Evolutionary conservation across 2,888 invertebrate genomes (phyloP).

Genomic region (Acrobasis consociella): DNA sequence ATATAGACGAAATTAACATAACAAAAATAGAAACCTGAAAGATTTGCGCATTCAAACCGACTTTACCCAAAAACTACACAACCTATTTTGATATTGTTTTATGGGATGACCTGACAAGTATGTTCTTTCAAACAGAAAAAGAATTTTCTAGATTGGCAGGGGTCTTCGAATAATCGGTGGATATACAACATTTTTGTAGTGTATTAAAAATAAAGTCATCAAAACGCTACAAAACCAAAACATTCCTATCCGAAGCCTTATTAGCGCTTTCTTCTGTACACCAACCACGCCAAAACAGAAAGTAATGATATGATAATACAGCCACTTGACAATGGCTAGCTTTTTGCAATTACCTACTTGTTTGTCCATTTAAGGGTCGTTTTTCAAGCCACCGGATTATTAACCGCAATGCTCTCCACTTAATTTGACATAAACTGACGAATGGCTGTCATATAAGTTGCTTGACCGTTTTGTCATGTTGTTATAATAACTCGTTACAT

Average conservation of each 20-base stretch:
- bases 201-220: conserved; percentile 2
- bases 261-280: not conserved
- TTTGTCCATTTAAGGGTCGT: not conserved
- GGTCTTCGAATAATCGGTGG: too few relatives aligned
- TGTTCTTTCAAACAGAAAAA: too few relatives aligned
- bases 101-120: too few relatives aligned
- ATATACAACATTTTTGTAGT: too few relatives aligned
- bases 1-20: too few relatives aligned
- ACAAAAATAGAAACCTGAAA: too few relatives aligned
- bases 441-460: not conserved
- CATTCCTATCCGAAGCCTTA: not conserved
- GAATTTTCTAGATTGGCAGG: too few relatives aligned
- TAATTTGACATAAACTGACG: not conserved
- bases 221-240: not conserved
- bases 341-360: not conserved
- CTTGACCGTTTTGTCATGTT: not conserved
- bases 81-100: too few relatives aligned
- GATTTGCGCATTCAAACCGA: too few relatives aligned
- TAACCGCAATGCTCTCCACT: not conserved
- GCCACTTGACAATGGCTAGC: conserved; percentile 2
- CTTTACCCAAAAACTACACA: too few relatives aligned
- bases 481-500: not conserved
- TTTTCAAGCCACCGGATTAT: not conserved
- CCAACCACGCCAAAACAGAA: not conserved
- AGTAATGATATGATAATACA: conserved; percentile 22